These are phyloP conservation scores for Percopsis transmontana DNA, from an alignment of 2,113 vertebrate genomes.

Conservation along the genomic window DNA sequence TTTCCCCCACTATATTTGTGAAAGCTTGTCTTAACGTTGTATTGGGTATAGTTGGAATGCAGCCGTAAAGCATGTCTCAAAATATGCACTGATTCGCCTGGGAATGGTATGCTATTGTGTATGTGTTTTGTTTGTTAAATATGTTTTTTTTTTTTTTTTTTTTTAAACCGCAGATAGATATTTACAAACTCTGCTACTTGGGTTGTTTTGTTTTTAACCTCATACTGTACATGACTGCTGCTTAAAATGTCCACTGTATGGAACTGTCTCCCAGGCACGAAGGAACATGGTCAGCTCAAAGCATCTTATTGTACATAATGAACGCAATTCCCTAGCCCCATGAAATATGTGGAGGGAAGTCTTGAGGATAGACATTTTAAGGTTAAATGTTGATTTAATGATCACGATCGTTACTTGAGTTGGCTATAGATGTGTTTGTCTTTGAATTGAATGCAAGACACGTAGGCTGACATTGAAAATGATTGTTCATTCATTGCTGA, in stretches of 20 bases:
- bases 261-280: conserved; percentile 47
- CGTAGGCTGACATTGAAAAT: conserved; percentile 56
- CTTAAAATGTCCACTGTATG: conserved; percentile 73
- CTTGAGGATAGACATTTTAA: conserved; percentile 15
- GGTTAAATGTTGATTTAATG: conserved; percentile 15
- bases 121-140: conserved; percentile 79
- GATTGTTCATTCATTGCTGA: conserved; percentile 62
- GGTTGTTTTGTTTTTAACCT: conserved; percentile 78
- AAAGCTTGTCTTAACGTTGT: conserved; percentile 84
- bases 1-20: conserved; percentile 75
- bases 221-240: conserved; percentile 75
- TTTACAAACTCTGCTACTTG: conserved; percentile 87
- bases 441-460: conserved; percentile 23
- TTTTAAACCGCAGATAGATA: conserved; percentile 79
- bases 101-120: conserved; percentile 84
- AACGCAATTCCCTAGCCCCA: conserved; percentile 20
- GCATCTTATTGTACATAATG: conserved; percentile 29
- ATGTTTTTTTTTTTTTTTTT: conserved; percentile 75
- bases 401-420: conserved; percentile 11
- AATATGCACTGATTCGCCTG: conserved; percentile 92
- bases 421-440: conserved; percentile 5
- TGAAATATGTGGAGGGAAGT: conserved; percentile 14
- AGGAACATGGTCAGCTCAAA: conserved; percentile 32
- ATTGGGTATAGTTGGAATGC: conserved; percentile 88
- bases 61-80: conserved; percentile 90